Evolutionary conservation across 2,797 vertebrate species (phyloP).

Genomic region (Trachurus trachurus): DNA sequence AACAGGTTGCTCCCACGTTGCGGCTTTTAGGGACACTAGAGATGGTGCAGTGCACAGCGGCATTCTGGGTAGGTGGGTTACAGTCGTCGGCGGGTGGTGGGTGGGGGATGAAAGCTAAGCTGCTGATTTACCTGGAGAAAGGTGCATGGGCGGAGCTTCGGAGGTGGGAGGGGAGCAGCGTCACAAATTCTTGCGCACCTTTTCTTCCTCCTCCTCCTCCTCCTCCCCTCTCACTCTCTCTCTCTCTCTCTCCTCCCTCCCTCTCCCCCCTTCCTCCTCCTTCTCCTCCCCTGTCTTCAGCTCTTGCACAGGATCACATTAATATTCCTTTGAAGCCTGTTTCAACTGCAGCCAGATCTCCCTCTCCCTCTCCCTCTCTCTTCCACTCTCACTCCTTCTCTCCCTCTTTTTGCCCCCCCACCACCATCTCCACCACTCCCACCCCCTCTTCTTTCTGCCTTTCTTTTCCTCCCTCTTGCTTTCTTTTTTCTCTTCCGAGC

Average conservation of each 20-base stretch:
- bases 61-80: background rate
- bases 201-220: background rate
- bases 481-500: slow-evolving; percentile 30
- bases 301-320: slow-evolving; percentile 81
- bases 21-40: slow-evolving; percentile 5
- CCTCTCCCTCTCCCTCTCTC: slow-evolving; percentile 48
- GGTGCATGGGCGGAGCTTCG: slow-evolving; percentile 53
- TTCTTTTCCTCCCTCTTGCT: slow-evolving; percentile 20
- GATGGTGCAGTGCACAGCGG: background rate
- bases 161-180: slow-evolving; percentile 19
- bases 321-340: slow-evolving; percentile 86
- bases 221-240: background rate
- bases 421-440: slow-evolving; percentile 27
- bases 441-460: slow-evolving; percentile 42
- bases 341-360: slow-evolving; percentile 77
- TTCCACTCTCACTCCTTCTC: slow-evolving; percentile 42
- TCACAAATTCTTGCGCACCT: slow-evolving; percentile 50
- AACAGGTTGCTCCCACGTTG: background rate
- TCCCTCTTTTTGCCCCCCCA: slow-evolving; percentile 18
- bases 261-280: slow-evolving; percentile 18
- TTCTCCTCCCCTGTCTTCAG: slow-evolving; percentile 62
- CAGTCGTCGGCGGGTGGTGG: too few relatives aligned
- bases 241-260: slow-evolving; percentile 8
- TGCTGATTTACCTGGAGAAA: slow-evolving; percentile 62
- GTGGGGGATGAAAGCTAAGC: slow-evolving; percentile 8